Evolutionary conservation across 2,113 vertebrate species (phyloP).

Genomic region (Aviceda subcristata): DNA sequence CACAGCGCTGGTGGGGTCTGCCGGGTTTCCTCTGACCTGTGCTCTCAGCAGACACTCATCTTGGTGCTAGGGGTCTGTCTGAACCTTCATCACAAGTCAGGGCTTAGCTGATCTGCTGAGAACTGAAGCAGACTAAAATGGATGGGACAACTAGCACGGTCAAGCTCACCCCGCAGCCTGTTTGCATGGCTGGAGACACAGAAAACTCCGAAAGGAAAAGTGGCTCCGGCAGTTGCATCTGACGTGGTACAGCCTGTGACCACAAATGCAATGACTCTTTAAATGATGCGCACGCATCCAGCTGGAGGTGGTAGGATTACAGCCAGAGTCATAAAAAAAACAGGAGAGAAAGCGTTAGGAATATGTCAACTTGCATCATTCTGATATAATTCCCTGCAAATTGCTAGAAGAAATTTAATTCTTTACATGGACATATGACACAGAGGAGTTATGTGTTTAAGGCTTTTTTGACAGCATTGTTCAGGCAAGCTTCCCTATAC

Average conservation of each 20-base stretch:
- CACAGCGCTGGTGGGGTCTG: neutral
- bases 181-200: neutral
- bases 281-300: accelerated
- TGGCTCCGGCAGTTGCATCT: neutral
- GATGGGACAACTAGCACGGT: neutral
- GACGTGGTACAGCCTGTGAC: neutral
- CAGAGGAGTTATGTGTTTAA: neutral
- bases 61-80: neutral
- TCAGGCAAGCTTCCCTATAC: neutral
- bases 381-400: neutral
- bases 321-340: too few relatives aligned
- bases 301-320: neutral
- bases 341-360: neutral
- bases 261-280: neutral
- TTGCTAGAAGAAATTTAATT: neutral
- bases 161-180: neutral
- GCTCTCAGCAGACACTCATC: accelerated
- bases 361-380: neutral
- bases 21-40: accelerated
- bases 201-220: neutral
- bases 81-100: neutral
- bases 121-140: neutral
- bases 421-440: neutral
- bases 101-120: neutral
- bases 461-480: neutral